Base-by-base conservation (phyloP, 2,797 vertebrate species). In the Gallinago solitaria region DNA sequence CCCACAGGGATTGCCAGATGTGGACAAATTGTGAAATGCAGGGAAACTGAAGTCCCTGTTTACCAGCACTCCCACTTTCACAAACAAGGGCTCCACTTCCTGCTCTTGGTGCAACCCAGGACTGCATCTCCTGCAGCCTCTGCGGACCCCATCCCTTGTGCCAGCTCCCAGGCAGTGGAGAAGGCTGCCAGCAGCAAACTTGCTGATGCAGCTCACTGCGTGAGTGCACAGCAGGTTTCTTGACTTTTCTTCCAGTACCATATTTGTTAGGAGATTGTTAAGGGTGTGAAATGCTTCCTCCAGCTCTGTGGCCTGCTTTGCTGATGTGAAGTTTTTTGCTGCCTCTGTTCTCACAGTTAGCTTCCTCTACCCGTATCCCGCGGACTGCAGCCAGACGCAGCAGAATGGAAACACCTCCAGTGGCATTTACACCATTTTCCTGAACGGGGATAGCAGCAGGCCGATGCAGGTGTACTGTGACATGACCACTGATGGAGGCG, bases 401-500 rank as follows among this genome's bases (percentile, higher is more conserved):
- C 98, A 97, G 96, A 98, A 98, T 0, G 98, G 98, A 18, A 97
- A 98, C 3, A 93, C 23, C 2, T 94, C 97, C 75, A 99, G 98
- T 0, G 98, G 98, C 5, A 41, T 98, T 50, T 98, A 98, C 90
- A 99, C 98, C 27, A 93, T 99, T 81, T 99, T 98, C 63, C 80
- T 99, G 43, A 97, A 97, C 0, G 94, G 98, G 6, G 96, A 99
- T 21, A 81, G 79, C 70, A 97, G 97, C 91, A 98, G 95, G 87
- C 96, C 98, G 1, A 71, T 98, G 28, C 97, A 98, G 87, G 99
- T 98, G 48, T 99, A 97, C 97, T 99, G 99, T 5, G 99, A 99
- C 97, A 99, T 99, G 98, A 97, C 98, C 80, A 99, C 98, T 0
- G 99, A 99, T 3, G 98, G 98, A 84, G 99, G 98, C 0, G 98